These are phyloP conservation scores for Argentina silus DNA, from an alignment of 2,797 vertebrate genomes.

Conservation along the genomic window DNA sequence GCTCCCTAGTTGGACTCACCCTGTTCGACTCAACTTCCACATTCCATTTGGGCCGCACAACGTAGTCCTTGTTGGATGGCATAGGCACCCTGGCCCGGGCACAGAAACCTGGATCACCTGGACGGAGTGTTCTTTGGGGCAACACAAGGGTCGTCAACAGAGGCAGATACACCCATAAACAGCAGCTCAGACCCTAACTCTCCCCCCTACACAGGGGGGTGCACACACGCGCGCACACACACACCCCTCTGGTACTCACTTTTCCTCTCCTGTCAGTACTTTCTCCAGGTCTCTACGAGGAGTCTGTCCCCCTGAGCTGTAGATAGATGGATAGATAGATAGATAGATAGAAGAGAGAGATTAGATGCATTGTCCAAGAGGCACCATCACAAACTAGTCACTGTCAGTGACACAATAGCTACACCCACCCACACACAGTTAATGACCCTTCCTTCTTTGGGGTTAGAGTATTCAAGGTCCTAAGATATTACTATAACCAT, in stretches of 20 bases:
- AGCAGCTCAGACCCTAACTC: background rate
- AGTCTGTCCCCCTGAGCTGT: conserved; percentile 94
- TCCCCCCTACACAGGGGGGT: too few relatives aligned
- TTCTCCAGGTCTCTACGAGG: conserved; percentile 96
- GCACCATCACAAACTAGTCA: background rate
- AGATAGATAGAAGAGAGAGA: background rate
- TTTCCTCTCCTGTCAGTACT: conserved; percentile 96
- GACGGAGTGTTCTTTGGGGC: conserved; percentile 85
- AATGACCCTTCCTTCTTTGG: conserved; percentile 32
- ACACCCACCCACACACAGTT: conserved; percentile 28
- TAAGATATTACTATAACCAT: background rate
- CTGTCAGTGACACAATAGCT: background rate
- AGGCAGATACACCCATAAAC: background rate
- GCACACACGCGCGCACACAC: too few relatives aligned
- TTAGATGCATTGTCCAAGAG: background rate
- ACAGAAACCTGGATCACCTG: conserved; percentile 96
- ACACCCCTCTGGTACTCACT: conserved; percentile 83
- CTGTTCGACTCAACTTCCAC: conserved; percentile 91
- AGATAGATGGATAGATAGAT: conserved; percentile 32
- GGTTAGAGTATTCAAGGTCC: conserved; percentile 36
- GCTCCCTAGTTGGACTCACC: conserved; percentile 76
- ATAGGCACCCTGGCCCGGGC: conserved; percentile 93
- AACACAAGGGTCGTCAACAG: too few relatives aligned
- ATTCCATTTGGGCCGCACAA: conserved; percentile 98
- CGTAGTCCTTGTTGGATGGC: conserved; percentile 98